Evolutionary conservation across 1,140 invertebrate genomes (phyloP).

Genomic region (Pteromalus puparum): DNA sequence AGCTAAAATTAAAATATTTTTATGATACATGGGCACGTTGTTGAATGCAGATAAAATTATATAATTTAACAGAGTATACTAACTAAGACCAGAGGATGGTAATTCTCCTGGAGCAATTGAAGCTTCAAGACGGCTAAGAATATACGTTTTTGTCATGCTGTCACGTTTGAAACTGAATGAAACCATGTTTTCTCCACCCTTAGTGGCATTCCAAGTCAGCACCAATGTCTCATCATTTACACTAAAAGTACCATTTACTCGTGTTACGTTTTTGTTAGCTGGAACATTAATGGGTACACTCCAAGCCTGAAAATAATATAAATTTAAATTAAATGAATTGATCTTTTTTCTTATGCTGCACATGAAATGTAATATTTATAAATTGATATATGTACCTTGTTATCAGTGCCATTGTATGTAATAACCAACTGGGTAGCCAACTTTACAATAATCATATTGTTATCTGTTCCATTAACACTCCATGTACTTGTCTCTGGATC

Average conservation of each 20-base stretch:
- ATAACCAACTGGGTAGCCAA: conserved; percentile 80
- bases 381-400: conserved; percentile 37
- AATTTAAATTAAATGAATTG: conserved; percentile 44
- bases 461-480: conserved; percentile 69
- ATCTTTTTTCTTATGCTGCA: not conserved
- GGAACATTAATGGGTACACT: conserved; percentile 35
- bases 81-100: conserved; percentile 56
- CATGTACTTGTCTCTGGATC: conserved; percentile 76
- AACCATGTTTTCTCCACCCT: not conserved
- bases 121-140: conserved; percentile 61
- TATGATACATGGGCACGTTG: conserved; percentile 18
- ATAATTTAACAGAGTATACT: not conserved
- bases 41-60: conserved; percentile 9
- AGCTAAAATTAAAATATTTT: conserved; percentile 65
- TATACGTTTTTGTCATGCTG: conserved; percentile 70
- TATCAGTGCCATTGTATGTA: conserved; percentile 73
- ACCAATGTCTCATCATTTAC: conserved; percentile 1
- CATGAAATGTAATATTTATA: not conserved
- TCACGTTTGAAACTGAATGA: conserved; percentile 13
- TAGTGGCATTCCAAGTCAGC: not conserved
- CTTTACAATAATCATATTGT: conserved; percentile 77
- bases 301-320: conserved; percentile 17
- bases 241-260: conserved; percentile 71
- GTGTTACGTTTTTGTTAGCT: conserved; percentile 57
- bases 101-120: conserved; percentile 55